Percentiles rank a stretch among this genome's conserved stretches.
Evolutionary conservation across 35 echinoderm and acorn worm species (phyloP).

Genomic region (Heliocidaris tuberculata): DNA sequence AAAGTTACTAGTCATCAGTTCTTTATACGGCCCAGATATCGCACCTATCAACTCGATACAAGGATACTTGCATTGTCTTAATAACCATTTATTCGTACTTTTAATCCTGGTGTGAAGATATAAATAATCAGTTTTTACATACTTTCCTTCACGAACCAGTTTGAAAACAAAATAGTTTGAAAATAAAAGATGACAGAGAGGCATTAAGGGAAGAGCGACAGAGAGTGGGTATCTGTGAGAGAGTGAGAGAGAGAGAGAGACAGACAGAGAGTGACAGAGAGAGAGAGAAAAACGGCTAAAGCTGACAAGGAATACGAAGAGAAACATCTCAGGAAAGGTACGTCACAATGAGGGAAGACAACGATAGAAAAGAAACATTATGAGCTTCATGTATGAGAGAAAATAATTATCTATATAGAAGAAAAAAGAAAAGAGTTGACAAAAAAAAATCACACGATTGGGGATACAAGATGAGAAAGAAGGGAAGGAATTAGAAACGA

Average conservation of each 20-base stretch:
- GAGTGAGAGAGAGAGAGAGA: not conserved
- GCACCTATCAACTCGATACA: not conserved
- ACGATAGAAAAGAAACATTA: not conserved
- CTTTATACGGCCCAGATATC: not conserved
- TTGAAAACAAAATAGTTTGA: conserved; percentile 25
- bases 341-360: not conserved
- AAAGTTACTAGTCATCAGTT: conserved; percentile 26
- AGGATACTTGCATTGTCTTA: conserved; percentile 15
- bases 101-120: conserved; percentile 42
- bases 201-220: not conserved
- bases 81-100: conserved; percentile 40
- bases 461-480: not conserved
- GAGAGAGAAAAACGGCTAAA: not conserved
- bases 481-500: not conserved
- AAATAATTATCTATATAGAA: not conserved
- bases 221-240: not conserved
- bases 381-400: not conserved
- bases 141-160: conserved; percentile 39
- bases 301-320: no score
- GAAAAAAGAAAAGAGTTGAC: not conserved
- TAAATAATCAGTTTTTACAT: conserved; percentile 48
- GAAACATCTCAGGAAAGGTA: not conserved
- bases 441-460: not conserved
- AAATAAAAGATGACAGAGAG: not conserved
- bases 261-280: not conserved